Base-by-base conservation (phyloP, 2,888 invertebrate species). In the Nymphalis polychloros region DNA sequence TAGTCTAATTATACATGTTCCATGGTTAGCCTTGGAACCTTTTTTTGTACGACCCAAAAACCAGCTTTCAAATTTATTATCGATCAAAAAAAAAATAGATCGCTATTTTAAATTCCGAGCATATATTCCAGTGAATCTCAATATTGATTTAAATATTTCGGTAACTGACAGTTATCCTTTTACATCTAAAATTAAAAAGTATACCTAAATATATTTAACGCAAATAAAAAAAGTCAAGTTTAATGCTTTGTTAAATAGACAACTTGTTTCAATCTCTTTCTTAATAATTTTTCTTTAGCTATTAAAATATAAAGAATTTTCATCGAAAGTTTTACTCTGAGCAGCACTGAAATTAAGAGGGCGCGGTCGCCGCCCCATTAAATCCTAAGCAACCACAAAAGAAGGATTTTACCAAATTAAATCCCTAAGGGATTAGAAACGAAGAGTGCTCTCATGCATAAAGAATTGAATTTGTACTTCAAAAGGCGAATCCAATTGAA, bases 1-100 rank as follows among this genome's bases (percentile, higher is more conserved):
- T 17, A 17, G 41, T 59, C 49, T 19, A 41, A 60, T 53, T 47
- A 55, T 49, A 20, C 20, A 19, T 35, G 63, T 16, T 63, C 48
- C 57, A 27, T 57, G 65, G 61, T 57, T 59, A 71, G 49, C 71
- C 71, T 70, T 72, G 71, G 64, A 64, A n/a, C 53, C 60, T 55
- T 72, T 74, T 74, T 74, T 74, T 74, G 70, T 64, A 41, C 23
- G 61, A 50, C 62, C 46, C 35, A 62, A 63, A n/a, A 72, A 74
- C 72, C 74, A 71, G 74, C 63, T 67, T 62, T 53, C 16, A 57
- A 57, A n/a, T 62, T 67, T 71, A 68, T 69, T 64, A 66, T 68
- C 63, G 35, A 60, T 48, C 64, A 10, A 41, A 64, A 73, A 57
- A 23, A 69, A 77, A 75, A 76, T 75, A 78, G 78, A 78, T 60